Evolutionary conservation across 2,113 vertebrate genomes (phyloP).

Genomic region (Rhinolophus sinicus): DNA sequence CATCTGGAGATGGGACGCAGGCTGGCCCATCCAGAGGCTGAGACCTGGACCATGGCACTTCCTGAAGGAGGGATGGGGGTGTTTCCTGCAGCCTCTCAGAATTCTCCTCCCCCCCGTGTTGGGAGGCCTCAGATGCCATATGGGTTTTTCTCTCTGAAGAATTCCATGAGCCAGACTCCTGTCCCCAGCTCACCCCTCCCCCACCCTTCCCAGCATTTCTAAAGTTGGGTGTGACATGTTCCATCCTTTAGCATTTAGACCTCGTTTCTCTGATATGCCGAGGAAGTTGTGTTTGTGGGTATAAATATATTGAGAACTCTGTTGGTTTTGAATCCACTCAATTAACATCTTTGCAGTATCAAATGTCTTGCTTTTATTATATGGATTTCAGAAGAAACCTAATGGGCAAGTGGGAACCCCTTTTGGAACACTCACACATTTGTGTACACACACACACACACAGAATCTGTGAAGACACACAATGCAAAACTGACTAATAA

Average conservation of each 20-base stretch:
- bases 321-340: neutral
- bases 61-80: neutral
- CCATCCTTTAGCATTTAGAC: neutral
- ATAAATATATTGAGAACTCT: neutral
- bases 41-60: neutral
- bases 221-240: fast-evolving
- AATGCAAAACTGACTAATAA: neutral
- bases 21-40: neutral
- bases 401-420: neutral
- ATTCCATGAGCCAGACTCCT: fast-evolving
- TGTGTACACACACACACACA: neutral
- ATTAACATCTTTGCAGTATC: neutral
- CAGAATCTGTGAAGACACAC: neutral
- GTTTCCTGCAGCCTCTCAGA: no score
- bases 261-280: neutral
- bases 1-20: neutral
- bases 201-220: neutral
- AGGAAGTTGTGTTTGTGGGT: neutral
- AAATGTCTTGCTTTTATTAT: neutral
- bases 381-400: neutral
- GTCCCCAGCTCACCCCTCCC: neutral
- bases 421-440: neutral
- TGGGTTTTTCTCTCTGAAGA: neutral
- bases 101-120: no score
- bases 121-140: neutral